A percentile compares a stretch with the other conserved stretches of the same genome.
phyloP scores from a whole-genome alignment of 2,797 vertebrate genomes.

The Tachyglossus aculeatus region DNA sequence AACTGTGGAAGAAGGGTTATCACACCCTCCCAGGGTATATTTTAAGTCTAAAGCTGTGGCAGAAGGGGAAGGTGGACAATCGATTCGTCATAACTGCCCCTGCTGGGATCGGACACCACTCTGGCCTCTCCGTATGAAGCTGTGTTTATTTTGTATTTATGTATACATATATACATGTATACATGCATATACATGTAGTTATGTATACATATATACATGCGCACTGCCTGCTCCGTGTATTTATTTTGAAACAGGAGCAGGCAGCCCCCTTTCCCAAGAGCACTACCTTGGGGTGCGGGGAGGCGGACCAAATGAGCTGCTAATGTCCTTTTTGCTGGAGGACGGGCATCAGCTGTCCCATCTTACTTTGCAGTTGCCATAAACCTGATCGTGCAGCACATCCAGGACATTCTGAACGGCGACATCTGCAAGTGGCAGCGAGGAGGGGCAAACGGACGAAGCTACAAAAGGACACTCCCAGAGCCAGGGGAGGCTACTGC shows the following conservation, averaged over 20 bases:
- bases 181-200: no score
- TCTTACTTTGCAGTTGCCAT: constrained; percentile 84
- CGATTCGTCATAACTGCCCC: no score
- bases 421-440: constrained; percentile 97
- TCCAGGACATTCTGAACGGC: constrained; percentile 94
- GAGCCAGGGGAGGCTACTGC: constrained; percentile 76
- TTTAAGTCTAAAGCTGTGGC: no score
- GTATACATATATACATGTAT: no score
- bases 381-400: constrained; percentile 98
- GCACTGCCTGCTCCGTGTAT: no score
- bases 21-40: no score
- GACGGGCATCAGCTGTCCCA: accelerated
- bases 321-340: accelerated
- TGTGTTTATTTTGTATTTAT: no score
- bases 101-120: accelerated
- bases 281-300: accelerated
- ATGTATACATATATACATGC: no score
- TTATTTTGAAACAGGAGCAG: background rate
- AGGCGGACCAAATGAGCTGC: accelerated
- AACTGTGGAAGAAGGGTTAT: background rate
- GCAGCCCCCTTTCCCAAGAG: background rate
- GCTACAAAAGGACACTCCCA: constrained; percentile 81
- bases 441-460: constrained; percentile 74
- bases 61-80: no score
- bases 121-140: background rate